phyloP scores from a whole-genome alignment of 2,797 vertebrate genomes.

The Chrysocyon brachyurus region DNA sequence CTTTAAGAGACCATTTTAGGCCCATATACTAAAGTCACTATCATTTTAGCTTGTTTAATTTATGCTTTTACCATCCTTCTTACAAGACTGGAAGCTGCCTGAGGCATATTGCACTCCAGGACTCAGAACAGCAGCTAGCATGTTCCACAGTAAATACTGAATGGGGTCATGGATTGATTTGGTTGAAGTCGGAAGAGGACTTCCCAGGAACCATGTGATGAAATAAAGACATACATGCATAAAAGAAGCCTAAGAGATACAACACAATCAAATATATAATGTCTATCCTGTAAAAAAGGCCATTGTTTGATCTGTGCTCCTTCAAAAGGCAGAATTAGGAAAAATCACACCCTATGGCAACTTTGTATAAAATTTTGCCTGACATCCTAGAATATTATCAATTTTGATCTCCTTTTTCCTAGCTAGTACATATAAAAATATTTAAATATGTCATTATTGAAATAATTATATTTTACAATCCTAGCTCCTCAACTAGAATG shows the following conservation, averaged over 20 bases:
- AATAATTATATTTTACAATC: neutral
- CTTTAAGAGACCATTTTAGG: neutral
- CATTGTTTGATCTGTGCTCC: neutral
- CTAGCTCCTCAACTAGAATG: neutral
- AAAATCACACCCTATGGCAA: neutral
- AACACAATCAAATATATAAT: neutral
- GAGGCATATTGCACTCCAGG: fast-evolving
- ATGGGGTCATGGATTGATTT: neutral
- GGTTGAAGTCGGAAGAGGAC: neutral
- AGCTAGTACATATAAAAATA: neutral
- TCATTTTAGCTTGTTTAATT: neutral
- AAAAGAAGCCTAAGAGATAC: neutral
- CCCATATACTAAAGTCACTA: neutral
- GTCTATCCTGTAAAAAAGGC: neutral
- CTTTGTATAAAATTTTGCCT: neutral
- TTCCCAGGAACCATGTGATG: neutral
- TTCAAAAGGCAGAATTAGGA: neutral
- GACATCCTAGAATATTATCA: neutral
- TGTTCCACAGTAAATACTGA: neutral
- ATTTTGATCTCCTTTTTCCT: neutral
- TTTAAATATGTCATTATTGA: neutral
- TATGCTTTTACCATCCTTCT: neutral
- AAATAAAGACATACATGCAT: neutral
- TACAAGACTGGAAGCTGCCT: neutral
- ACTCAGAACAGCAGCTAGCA: neutral